Evolutionary conservation across 2,797 vertebrate genomes (phyloP).

Genomic region (Helicolenus hilgendorfi): DNA sequence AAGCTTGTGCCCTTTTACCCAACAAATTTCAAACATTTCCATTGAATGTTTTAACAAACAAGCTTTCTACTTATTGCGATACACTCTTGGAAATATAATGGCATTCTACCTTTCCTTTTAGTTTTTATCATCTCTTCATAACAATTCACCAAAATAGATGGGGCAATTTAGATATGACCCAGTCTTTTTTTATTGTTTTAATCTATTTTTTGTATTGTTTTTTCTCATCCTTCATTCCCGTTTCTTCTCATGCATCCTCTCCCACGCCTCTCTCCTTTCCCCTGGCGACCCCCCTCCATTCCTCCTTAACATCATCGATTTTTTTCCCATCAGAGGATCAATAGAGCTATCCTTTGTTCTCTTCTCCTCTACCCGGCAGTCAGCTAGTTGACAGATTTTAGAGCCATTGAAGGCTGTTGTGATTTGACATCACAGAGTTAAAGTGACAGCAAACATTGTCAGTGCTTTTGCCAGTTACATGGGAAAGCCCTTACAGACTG

Average conservation of each 20-base stretch:
- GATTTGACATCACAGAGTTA: conserved; percentile 17
- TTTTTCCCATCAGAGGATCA: neutral
- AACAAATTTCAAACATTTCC: neutral
- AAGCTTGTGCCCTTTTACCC: neutral
- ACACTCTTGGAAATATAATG: no score
- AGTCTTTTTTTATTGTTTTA: neutral
- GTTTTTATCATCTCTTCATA: neutral
- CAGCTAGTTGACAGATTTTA: neutral
- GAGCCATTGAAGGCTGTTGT: neutral
- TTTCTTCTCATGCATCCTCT: neutral
- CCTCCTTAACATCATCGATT: neutral
- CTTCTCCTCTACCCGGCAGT: neutral
- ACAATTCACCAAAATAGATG: neutral
- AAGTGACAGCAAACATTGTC: neutral
- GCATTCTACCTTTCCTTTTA: no score
- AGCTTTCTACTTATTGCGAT: no score
- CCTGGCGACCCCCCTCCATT: no score
- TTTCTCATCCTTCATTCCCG: neutral
- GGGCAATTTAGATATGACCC: neutral
- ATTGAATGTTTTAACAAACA: no score
- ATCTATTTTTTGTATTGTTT: neutral
- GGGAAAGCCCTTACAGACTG: conserved; percentile 38
- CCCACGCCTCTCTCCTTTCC: neutral
- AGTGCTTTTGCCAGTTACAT: neutral
- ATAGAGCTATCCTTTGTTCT: neutral